Evolutionary conservation across 2,888 invertebrate species (phyloP).

Genomic region (Melieria omissa): DNA sequence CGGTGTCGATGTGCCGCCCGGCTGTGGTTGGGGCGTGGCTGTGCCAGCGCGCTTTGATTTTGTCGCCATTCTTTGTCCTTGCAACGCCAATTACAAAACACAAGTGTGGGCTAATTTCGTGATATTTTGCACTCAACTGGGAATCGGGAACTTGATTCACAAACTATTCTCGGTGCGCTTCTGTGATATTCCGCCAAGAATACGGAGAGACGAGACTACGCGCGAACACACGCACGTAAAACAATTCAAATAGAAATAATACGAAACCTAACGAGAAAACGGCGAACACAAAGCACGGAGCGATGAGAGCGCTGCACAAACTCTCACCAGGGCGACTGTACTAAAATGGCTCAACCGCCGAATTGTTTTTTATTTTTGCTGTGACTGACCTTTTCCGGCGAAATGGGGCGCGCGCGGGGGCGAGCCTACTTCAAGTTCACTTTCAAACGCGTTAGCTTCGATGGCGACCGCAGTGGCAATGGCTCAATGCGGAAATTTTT

Average conservation of each 20-base stretch:
- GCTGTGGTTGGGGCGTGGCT: conserved; percentile 61
- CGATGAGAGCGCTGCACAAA: not conserved
- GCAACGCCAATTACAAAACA: conserved; percentile 1
- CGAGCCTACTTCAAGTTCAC: not conserved
- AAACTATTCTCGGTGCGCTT: not conserved
- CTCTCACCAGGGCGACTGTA: conserved; percentile 21
- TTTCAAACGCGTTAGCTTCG: not conserved
- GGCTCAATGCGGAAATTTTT: not conserved
- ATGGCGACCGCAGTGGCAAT: conserved; percentile 1
- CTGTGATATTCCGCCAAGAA: not conserved
- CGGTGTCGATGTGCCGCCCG: conserved; percentile 78
- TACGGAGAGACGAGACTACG: not conserved
- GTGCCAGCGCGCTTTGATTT: conserved; percentile 65
- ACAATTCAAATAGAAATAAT: not conserved
- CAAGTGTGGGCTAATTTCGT: not conserved
- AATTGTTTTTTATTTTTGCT: not conserved
- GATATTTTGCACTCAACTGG: not conserved
- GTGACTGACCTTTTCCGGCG: not conserved
- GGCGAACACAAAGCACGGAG: not conserved
- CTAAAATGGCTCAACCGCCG: not conserved
- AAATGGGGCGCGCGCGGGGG: not conserved
- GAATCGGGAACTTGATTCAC: not conserved
- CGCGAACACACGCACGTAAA: not conserved
- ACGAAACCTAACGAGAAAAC: not conserved
- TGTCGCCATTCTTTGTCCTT: conserved; percentile 55